Evolutionary conservation across 2,797 vertebrate genomes (phyloP).

Genomic region (Gymnopithys bicolor): DNA sequence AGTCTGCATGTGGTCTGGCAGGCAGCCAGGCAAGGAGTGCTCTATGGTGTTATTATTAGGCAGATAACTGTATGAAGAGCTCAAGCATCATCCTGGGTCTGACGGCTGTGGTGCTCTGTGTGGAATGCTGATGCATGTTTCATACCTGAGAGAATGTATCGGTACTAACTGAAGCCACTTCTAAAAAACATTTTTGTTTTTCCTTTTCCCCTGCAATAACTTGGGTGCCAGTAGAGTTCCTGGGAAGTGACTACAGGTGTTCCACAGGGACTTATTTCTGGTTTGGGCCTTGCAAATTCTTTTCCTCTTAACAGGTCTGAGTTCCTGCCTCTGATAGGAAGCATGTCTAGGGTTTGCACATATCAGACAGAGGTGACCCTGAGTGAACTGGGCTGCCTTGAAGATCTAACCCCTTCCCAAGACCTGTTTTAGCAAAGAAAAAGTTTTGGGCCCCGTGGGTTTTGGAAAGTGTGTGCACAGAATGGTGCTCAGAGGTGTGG

Average conservation of each 20-base stretch:
- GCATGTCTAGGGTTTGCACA: accelerated
- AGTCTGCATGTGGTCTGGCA: slow-evolving; percentile 57
- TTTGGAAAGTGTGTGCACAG: background rate
- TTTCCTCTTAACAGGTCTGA: background rate
- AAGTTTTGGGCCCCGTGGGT: background rate
- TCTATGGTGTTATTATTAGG: slow-evolving; percentile 66
- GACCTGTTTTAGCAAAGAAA: background rate
- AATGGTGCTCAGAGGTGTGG: background rate
- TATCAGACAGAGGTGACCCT: background rate
- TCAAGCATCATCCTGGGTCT: slow-evolving; percentile 40
- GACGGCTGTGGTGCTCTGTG: background rate
- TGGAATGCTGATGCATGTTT: slow-evolving; percentile 26
- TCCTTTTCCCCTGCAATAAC: background rate
- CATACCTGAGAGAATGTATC: background rate
- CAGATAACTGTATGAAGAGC: slow-evolving; percentile 57
- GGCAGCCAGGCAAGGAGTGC: slow-evolving; percentile 39
- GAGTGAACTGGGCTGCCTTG: background rate
- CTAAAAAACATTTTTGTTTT: background rate
- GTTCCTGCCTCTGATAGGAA: background rate
- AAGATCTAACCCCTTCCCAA: background rate
- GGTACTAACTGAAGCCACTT: background rate
- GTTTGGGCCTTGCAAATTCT: background rate
- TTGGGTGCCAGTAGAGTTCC: background rate
- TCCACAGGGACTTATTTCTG: background rate
- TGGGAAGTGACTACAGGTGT: background rate